Evolutionary conservation across 2,797 vertebrate species (phyloP).

Genomic region (Atherinosoma microstoma): DNA sequence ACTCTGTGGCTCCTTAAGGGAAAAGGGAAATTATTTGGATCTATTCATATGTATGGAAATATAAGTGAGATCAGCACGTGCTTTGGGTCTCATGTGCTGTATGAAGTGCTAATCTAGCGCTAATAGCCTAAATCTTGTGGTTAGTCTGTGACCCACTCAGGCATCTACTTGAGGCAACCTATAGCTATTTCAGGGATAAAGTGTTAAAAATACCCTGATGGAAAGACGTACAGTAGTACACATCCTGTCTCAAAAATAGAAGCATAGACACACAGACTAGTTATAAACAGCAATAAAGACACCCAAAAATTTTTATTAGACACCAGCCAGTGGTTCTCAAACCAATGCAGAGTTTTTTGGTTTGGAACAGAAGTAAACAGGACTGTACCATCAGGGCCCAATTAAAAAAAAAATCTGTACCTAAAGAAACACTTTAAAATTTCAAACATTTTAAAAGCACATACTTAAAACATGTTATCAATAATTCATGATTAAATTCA

Average conservation of each 20-base stretch:
- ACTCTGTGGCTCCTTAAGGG: conserved; percentile 7
- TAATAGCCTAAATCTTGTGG: conserved; percentile 47
- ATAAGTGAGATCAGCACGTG: conserved; percentile 33
- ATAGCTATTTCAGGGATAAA: conserved; percentile 35
- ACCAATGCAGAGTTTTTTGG: no score
- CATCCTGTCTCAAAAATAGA: conserved; percentile 28
- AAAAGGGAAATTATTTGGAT: conserved; percentile 46
- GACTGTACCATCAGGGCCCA: no score
- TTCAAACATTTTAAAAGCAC: no score
- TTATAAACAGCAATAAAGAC: neutral
- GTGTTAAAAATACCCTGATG: conserved; percentile 13
- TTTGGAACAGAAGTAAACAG: no score
- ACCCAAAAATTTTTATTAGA: no score
- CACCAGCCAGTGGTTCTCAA: no score
- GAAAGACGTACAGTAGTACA: neutral
- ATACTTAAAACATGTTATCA: no score
- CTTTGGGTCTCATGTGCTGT: neutral
- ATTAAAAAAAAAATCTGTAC: no score
- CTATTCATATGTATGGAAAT: conserved; percentile 51
- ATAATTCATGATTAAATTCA: no score
- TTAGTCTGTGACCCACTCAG: conserved; percentile 49
- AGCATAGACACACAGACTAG: neutral
- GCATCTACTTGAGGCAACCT: conserved; percentile 13
- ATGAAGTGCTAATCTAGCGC: conserved; percentile 32
- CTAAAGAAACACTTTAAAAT: no score